A percentile compares a stretch with the other conserved stretches of the same genome.
Evolutionary conservation across 2,113 vertebrate species (phyloP).

Genomic region (Rhinolophus ferrumequinum): DNA sequence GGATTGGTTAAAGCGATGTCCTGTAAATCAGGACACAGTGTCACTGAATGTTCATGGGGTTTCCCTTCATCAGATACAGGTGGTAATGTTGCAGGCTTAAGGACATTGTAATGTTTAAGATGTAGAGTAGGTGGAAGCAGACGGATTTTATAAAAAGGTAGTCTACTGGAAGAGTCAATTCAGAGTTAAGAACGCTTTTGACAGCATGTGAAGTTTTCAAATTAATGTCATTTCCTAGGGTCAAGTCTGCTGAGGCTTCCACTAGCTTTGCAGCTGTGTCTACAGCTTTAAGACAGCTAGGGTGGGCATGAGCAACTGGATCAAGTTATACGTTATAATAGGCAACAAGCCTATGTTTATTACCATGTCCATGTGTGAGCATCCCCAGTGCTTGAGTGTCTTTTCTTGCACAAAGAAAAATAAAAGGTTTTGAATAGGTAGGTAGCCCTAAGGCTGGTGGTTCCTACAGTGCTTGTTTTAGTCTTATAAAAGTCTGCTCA

Average conservation of each 20-base stretch:
- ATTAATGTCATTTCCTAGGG: neutral
- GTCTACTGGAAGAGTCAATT: neutral
- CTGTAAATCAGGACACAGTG: neutral
- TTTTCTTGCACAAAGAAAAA: neutral
- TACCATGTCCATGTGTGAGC: neutral
- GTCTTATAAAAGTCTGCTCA: neutral
- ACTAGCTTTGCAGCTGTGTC: neutral
- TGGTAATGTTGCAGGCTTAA: neutral
- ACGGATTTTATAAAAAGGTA: neutral
- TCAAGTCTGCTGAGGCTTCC: neutral
- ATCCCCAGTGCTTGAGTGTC: neutral
- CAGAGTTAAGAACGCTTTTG: neutral
- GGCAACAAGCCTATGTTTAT: neutral
- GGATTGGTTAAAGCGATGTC: too few species aligned
- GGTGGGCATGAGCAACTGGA: neutral
- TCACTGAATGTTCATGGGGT: neutral
- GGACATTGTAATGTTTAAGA: neutral
- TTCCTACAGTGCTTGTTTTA: neutral
- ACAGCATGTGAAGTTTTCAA: neutral
- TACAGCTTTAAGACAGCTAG: neutral
- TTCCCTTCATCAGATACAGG: neutral
- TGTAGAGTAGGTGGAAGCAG: neutral
- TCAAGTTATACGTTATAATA: neutral
- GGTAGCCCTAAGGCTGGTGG: neutral
- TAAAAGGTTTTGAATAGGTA: neutral